phyloP scores from a whole-genome alignment of 2,797 vertebrate genomes.

The Acrossocheilus wenchowensis region DNA sequence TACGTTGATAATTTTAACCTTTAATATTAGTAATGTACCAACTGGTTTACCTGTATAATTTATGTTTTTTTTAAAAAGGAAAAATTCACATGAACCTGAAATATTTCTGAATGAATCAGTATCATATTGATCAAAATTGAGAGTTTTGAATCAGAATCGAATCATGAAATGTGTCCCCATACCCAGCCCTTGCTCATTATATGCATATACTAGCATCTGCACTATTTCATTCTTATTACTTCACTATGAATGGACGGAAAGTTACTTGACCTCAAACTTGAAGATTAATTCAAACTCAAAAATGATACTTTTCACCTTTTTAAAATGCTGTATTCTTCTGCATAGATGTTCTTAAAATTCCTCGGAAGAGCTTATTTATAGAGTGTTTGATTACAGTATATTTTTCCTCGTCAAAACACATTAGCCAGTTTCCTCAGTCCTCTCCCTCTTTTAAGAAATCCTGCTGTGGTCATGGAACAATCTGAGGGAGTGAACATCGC shows the following conservation, averaged over 20 bases:
- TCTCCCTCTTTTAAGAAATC: constrained; percentile 7
- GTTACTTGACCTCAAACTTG: neutral
- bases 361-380: neutral
- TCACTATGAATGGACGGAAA: neutral
- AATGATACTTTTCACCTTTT: neutral
- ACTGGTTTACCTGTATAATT: neutral
- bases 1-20: neutral
- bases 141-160: neutral
- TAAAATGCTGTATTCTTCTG: neutral
- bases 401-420: constrained; percentile 10
- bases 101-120: neutral
- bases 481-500: constrained; percentile 73
- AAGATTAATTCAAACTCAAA: neutral
- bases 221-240: neutral
- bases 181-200: neutral
- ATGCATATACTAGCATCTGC: neutral
- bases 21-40: neutral
- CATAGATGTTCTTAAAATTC: neutral
- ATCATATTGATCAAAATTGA: neutral
- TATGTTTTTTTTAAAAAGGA: too few species aligned
- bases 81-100: too few species aligned
- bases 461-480: constrained; percentile 15
- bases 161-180: neutral
- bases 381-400: constrained; percentile 6
- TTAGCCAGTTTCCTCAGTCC: neutral